A percentile compares a stretch with the other conserved stretches of the same genome.
phyloP scores from a whole-genome alignment of 2,797 vertebrate genomes.

The Delichon dasypus region DNA sequence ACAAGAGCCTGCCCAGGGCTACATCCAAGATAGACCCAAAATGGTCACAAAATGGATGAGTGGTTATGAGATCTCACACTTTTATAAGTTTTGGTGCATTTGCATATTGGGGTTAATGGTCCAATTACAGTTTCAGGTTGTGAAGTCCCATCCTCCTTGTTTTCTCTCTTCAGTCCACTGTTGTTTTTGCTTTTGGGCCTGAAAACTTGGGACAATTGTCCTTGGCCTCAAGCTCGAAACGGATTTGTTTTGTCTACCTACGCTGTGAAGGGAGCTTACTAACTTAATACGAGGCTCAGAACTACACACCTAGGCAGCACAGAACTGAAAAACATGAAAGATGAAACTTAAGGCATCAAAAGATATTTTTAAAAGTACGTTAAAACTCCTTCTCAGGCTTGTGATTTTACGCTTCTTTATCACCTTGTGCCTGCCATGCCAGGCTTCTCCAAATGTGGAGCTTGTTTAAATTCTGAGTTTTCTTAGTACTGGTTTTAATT shows the following conservation, averaged over 20 bases:
- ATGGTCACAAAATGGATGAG: not conserved
- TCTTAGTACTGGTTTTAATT: conserved; percentile 21
- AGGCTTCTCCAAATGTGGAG: not conserved
- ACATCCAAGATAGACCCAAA: not conserved
- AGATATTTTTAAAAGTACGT: not conserved
- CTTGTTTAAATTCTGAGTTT: not conserved
- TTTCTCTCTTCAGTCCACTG: not conserved
- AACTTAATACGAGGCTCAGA: not conserved
- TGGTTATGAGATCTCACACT: not conserved
- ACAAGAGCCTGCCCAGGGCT: not conserved
- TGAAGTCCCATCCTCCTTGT: not conserved
- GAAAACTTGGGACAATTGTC: not conserved
- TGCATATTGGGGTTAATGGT: not conserved
- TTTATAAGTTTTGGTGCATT: not conserved
- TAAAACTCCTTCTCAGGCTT: not conserved
- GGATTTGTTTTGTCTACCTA: not conserved
- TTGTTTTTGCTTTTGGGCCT: not conserved
- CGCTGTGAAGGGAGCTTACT: not conserved
- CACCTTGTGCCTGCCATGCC: not conserved
- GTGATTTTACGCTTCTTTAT: not conserved
- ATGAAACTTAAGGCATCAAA: not conserved
- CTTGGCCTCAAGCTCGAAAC: not conserved
- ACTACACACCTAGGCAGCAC: not conserved
- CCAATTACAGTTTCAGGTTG: not conserved
- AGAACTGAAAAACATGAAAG: not conserved